Percentiles rank a stretch among this genome's conserved stretches.
These are phyloP conservation scores for Montipora efflorescens DNA, from an alignment of 64 coral and sea anemone species.

Conservation along the genomic window DNA sequence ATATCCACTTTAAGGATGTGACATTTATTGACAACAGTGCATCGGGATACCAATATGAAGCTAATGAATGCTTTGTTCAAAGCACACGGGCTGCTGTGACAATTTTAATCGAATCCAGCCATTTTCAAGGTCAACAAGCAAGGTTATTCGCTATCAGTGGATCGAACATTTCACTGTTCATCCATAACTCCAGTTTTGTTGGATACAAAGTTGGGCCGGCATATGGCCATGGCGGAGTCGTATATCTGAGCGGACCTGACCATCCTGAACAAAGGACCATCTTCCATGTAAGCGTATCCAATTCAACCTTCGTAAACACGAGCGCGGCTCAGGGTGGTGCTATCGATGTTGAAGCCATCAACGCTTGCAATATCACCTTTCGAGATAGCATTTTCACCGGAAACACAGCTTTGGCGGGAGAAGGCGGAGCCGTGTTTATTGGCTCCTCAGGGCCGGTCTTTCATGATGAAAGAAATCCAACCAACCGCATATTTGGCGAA, in stretches of 20 bases:
- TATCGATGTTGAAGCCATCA: background rate
- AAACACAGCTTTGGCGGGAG: background rate
- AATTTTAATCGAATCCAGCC: background rate
- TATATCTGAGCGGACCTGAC: background rate
- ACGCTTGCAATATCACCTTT: background rate
- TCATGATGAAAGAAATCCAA: background rate
- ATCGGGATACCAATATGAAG: too few relatives aligned
- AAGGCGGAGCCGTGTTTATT: background rate
- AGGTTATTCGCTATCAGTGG: background rate
- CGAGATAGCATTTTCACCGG: background rate
- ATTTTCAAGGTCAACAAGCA: background rate
- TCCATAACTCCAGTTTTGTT: constrained; percentile 25
- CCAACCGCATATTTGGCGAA: background rate
- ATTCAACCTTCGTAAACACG: background rate
- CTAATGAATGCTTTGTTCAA: background rate
- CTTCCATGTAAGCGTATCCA: background rate
- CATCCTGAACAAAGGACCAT: background rate
- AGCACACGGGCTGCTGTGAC: background rate
- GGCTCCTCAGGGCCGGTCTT: too few relatives aligned
- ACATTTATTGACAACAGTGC: background rate
- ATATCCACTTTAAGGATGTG: constrained; percentile 16
- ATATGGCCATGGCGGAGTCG: background rate
- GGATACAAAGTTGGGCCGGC: background rate
- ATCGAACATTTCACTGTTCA: constrained; percentile 17
- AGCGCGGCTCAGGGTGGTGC: background rate